Evolutionary conservation across 2,797 vertebrate genomes (phyloP), one percentile per base, ranked within the genome.

Genomic region (Rhyacichthys aspro): DNA sequence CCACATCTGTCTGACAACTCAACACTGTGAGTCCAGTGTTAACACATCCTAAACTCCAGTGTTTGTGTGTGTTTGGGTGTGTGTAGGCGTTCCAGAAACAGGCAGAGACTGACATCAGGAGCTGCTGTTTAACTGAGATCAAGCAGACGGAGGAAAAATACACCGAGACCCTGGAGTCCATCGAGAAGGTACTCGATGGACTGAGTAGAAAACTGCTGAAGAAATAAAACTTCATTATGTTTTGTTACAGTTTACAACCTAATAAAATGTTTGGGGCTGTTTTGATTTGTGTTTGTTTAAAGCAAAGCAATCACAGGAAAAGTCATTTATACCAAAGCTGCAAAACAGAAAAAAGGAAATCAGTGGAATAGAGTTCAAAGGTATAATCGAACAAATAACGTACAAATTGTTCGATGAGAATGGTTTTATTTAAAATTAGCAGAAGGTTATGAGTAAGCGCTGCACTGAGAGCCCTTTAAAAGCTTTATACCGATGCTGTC

Each of bases 131-230:
- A 33, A 83, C 93, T 66, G 97, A 99, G 91, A 98, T 99, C 87
- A 96, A 90, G 72, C 97, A 98, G 90, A 99, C 97, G 0, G 97
- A 99, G 81, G 97, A 98, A 93, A 99, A 98, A 82, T 99, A 98
- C 75, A 94, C 95, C 0, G 97, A 98, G 88, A 98, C 97, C 0
- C 84, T 99, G 88, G 97, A 98, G 77, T 98, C 97, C 0, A 98
- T 98, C 65, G 96, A 99, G 83, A 98, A 96, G 90, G 96, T 98
- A 83, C 34, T 18, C 5, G 8, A 12, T 16, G 15, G 7, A 16
- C 41, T 16, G n/a, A 16, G 15, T 41, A 12, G 7, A 14, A 28
- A 5, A 28, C 23, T 28, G 23, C 23, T 28, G 23, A 28, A 28
- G 1, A 28, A 28, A 28, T 28, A 28, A 23, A 6, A 3, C 23